phyloP scores from a whole-genome alignment of 2,888 invertebrate species.

The Allolobophora icterica region DNA sequence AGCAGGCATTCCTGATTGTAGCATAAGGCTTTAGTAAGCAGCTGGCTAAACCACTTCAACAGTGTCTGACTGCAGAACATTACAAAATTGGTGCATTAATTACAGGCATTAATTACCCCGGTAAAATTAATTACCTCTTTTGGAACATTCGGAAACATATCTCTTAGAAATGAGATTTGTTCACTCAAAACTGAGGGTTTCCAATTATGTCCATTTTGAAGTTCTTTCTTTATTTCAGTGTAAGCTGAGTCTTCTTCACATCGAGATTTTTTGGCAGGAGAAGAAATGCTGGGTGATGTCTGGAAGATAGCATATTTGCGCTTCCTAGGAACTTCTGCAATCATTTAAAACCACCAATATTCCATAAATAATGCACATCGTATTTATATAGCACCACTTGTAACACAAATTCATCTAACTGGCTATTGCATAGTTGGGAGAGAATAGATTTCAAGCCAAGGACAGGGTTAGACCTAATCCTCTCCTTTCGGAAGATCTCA shows the following conservation, averaged over 20 bases:
- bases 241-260: background rate
- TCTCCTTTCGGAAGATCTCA: background rate
- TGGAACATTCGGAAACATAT: slow-evolving; percentile 19
- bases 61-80: background rate
- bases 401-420: too few species aligned
- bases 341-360: background rate
- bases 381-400: too few species aligned
- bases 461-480: background rate
- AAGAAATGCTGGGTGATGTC: background rate
- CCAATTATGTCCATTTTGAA: background rate
- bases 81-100: background rate
- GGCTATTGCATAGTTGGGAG: background rate
- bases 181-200: background rate
- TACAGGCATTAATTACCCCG: background rate
- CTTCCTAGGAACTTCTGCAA: background rate
- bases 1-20: too few species aligned
- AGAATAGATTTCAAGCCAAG: background rate
- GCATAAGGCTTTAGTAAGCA: background rate
- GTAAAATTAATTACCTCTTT: slow-evolving; percentile 27
- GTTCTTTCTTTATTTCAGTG: slow-evolving; percentile 2
- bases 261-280: background rate
- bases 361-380: background rate
- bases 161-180: slow-evolving; percentile 3
- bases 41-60: background rate
- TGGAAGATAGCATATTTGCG: slow-evolving; percentile 22